phyloP scores from a whole-genome alignment of 1,140 invertebrate genomes.

The Drosophila saltans region DNA sequence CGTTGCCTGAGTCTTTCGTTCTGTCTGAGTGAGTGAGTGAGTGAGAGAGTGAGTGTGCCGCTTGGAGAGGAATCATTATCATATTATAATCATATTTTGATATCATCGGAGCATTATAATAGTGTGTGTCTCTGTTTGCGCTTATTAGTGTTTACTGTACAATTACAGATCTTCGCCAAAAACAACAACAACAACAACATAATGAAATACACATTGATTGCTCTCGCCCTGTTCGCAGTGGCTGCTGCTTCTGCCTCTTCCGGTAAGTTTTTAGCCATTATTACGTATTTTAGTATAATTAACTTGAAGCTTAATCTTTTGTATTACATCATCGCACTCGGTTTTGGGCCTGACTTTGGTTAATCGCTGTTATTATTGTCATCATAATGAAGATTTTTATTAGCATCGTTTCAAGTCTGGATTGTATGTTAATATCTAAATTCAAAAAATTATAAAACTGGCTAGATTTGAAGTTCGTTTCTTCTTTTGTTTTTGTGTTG shows the following conservation, averaged over 20 bases:
- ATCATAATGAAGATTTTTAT: conserved; percentile 45
- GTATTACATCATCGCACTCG: conserved; percentile 43
- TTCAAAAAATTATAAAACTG: conserved; percentile 1
- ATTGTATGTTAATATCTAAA: conserved; percentile 41
- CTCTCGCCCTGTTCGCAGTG: conserved; percentile 51
- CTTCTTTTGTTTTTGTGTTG: background rate
- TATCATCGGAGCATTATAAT: conserved; percentile 14
- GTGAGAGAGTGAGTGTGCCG: too few relatives aligned
- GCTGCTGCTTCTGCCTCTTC: conserved; percentile 61
- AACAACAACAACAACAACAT: conserved; percentile 20
- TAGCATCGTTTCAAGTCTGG: conserved; percentile 28
- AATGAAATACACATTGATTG: conserved; percentile 66
- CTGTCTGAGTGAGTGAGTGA: conserved; percentile 21
- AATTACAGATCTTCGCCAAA: conserved; percentile 24
- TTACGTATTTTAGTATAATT: conserved; percentile 13
- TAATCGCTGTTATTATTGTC: conserved; percentile 14
- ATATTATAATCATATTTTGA: conserved; percentile 2
- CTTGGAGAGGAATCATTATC: background rate
- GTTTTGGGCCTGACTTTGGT: background rate
- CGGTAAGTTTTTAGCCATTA: conserved; percentile 52
- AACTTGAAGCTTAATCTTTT: conserved; percentile 8
- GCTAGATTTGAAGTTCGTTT: background rate
- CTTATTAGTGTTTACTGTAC: conserved; percentile 23
- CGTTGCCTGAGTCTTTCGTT: conserved; percentile 61
- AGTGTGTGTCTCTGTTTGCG: conserved; percentile 22